These are phyloP conservation scores for Mionectes macconnelli DNA, from an alignment of 2,113 vertebrate genomes.

Conservation along the genomic window DNA sequence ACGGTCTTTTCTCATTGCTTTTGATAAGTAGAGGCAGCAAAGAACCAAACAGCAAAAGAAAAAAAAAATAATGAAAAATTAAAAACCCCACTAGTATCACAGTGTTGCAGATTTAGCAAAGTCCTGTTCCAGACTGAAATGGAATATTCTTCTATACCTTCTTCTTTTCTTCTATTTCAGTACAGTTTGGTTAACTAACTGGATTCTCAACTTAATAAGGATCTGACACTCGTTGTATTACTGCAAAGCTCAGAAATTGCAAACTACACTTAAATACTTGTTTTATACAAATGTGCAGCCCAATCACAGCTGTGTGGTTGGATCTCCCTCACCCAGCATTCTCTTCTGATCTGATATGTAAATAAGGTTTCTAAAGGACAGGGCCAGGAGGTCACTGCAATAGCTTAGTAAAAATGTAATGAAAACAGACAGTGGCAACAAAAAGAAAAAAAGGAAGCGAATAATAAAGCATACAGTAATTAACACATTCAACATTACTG, in stretches of 20 bases:
- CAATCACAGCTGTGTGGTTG: background rate
- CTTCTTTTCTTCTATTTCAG: background rate
- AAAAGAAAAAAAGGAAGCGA: background rate
- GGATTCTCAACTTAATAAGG: background rate
- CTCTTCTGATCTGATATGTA: background rate
- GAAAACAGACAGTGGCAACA: background rate
- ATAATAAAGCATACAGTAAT: background rate
- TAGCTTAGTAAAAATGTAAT: background rate
- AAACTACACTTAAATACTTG: background rate
- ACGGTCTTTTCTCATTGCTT: background rate
- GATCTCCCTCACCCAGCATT: background rate
- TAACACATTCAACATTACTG: background rate
- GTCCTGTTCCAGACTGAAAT: background rate
- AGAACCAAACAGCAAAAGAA: background rate
- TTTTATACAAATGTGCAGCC: background rate
- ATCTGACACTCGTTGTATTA: background rate
- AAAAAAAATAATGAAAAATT: background rate
- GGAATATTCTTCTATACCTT: background rate
- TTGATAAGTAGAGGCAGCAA: background rate
- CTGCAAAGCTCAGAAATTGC: background rate
- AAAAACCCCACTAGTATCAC: background rate
- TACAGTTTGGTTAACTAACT: background rate
- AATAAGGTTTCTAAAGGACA: background rate
- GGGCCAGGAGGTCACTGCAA: background rate
- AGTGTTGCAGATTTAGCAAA: background rate